phyloP scores from a whole-genome alignment of 2,888 invertebrate species.

The Chirona hameri region DNA sequence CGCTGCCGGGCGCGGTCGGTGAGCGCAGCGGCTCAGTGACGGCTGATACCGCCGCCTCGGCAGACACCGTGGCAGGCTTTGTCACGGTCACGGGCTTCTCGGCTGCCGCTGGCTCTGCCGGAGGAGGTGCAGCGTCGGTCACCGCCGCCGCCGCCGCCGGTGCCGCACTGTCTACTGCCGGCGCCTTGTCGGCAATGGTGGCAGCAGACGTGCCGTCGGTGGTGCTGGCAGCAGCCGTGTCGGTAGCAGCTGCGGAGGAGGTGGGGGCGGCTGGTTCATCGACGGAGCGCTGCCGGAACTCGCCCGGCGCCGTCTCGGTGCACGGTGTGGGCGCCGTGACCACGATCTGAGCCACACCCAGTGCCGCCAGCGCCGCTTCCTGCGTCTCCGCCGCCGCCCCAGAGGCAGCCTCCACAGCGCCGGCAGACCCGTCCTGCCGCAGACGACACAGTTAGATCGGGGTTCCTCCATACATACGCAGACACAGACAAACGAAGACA shows the following conservation, averaged over 20 bases:
- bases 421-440: too few relatives aligned
- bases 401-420: too few relatives aligned
- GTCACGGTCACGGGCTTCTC: not conserved
- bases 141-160: not conserved
- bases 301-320: slow-evolving; percentile 34
- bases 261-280: too few relatives aligned
- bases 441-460: too few relatives aligned
- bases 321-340: slow-evolving; percentile 89
- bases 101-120: not conserved
- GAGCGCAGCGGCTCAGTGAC: not conserved
- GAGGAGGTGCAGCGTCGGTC: not conserved
- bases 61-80: not conserved
- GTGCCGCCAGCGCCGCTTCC: slow-evolving; percentile 33
- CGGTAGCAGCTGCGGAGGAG: too few relatives aligned
- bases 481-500: too few relatives aligned
- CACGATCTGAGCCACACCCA: slow-evolving; percentile 60
- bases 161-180: too few relatives aligned
- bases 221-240: too few relatives aligned
- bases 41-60: not conserved
- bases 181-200: too few relatives aligned
- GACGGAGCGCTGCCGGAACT: slow-evolving; percentile 26
- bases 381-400: not conserved
- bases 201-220: too few relatives aligned
- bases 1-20: not conserved
- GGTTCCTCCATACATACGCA: too few relatives aligned